Evolutionary conservation across 2,888 invertebrate genomes (phyloP).

Genomic region (Seira musarum): DNA sequence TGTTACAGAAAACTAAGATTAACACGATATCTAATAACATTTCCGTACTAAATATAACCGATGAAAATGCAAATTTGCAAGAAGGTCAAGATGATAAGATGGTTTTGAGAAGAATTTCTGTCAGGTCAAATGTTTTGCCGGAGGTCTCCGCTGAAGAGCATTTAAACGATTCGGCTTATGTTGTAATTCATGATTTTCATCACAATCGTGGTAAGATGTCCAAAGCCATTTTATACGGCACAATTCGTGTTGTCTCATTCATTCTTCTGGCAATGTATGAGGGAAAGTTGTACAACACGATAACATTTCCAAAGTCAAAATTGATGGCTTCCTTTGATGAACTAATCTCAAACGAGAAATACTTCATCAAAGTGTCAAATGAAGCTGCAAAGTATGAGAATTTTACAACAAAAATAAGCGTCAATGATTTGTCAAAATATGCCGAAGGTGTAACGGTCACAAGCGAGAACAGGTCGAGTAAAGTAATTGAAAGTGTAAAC

Average conservation of each 20-base stretch:
- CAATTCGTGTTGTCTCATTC: constrained; percentile 65
- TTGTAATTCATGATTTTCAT: background rate
- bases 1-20: background rate
- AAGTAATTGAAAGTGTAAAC: constrained; percentile 56
- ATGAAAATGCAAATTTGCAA: constrained; percentile 19
- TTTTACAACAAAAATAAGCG: constrained; percentile 14
- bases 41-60: too few relatives aligned
- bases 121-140: constrained; percentile 6
- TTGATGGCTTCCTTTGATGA: constrained; percentile 63
- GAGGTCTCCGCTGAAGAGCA: background rate
- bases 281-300: constrained; percentile 66
- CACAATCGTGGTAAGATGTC: constrained; percentile 60
- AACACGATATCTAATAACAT: background rate
- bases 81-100: background rate
- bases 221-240: constrained; percentile 58
- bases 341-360: constrained; percentile 60
- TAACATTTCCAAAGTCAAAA: constrained; percentile 65
- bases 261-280: constrained; percentile 64
- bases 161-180: background rate
- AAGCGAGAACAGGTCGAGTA: background rate
- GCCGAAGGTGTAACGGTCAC: background rate
- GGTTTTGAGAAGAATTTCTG: constrained; percentile 10
- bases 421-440: background rate
- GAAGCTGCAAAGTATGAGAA: constrained; percentile 51
- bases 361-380: constrained; percentile 60